Evolutionary conservation across 2,888 invertebrate species (phyloP), one percentile per base, ranked within the genome.

Genomic region (Sepioteuthis lessoniana): DNA sequence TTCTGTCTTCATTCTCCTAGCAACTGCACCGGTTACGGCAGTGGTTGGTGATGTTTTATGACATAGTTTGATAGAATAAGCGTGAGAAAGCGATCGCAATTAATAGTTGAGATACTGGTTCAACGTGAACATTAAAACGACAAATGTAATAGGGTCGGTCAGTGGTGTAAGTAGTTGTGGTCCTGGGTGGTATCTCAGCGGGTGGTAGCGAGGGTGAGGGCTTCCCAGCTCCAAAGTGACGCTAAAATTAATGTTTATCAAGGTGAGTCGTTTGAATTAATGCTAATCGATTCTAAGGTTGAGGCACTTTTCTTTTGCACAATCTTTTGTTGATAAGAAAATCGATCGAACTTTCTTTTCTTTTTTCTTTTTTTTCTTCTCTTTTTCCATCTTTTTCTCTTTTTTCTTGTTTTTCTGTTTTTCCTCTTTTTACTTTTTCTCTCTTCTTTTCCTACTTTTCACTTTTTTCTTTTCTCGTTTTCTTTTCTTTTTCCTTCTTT

Each of bases 391-490:
- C 3, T 37, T 37, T 0, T 5, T 25, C 37, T 37, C 0, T 37
- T 37, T 37, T 3, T n/a, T 90, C n/a, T 5, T 0, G 1, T 90
- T 3, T 0, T 37, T 90, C 5, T 3, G 7, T 37, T 1, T 1
- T 25, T 90, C 5, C 13, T 16, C n/a, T 1, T 28, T 60, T 37
- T 0, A 1, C 31, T 90, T 28, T n/a, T 37, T 7, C 37, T 37
- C 2, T 7, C 37, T 90, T 37, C 37, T 38, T 38, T 16, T 35
- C 76, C 5, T 10, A 7, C 7, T 8, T 10, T n/a, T 55, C 50
- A 16, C n/a, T 90, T 0, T 91, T 93, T 50, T 93, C 46, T 60
- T 94, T 94, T 31, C 93, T 93, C 38, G 94, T 94, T n/a, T 94
- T 94, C 90, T 55, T 35, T 31, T 38, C n/a, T 7, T n/a, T 8